These are phyloP conservation scores for Oryzaephilus surinamensis DNA, from an alignment of 1,140 invertebrate genomes.

Conservation along the genomic window DNA sequence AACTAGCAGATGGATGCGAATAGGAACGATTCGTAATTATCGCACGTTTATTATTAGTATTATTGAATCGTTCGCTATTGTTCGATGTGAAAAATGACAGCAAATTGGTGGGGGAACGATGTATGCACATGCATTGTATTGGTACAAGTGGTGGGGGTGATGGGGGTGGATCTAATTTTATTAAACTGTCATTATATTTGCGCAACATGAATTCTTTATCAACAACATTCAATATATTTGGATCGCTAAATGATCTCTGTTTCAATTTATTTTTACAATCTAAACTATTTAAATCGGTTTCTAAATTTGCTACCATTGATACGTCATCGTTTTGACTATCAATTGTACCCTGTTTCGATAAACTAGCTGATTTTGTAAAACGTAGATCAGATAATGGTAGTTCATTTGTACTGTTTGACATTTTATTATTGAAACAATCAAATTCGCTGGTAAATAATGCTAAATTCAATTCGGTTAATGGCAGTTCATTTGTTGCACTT, in stretches of 20 bases:
- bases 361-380: slow-evolving; percentile 25
- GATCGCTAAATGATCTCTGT: slow-evolving; percentile 33
- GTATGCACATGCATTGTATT: slow-evolving; percentile 33
- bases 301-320: slow-evolving; percentile 27
- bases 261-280: slow-evolving; percentile 3
- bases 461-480: slow-evolving; percentile 34
- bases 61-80: no score
- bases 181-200: neutral
- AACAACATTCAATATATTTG: slow-evolving; percentile 33
- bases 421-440: slow-evolving; percentile 38
- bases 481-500: slow-evolving; percentile 40
- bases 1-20: no score
- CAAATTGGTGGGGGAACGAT: slow-evolving; percentile 36
- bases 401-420: slow-evolving; percentile 49
- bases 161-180: neutral
- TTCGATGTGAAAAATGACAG: slow-evolving; percentile 32
- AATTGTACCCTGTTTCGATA: slow-evolving; percentile 16
- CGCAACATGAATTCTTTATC: slow-evolving; percentile 10
- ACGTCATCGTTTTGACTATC: slow-evolving; percentile 23
- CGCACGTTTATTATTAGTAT: no score
- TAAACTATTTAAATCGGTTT: slow-evolving; percentile 18
- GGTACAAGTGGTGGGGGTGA: slow-evolving; percentile 18
- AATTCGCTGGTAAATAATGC: slow-evolving; percentile 25
- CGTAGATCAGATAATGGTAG: slow-evolving; percentile 46
- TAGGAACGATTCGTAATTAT: no score